Evolutionary conservation across 2,113 vertebrate species (phyloP), one percentile per base, ranked within the genome.

Genomic region (Turnix velox): DNA sequence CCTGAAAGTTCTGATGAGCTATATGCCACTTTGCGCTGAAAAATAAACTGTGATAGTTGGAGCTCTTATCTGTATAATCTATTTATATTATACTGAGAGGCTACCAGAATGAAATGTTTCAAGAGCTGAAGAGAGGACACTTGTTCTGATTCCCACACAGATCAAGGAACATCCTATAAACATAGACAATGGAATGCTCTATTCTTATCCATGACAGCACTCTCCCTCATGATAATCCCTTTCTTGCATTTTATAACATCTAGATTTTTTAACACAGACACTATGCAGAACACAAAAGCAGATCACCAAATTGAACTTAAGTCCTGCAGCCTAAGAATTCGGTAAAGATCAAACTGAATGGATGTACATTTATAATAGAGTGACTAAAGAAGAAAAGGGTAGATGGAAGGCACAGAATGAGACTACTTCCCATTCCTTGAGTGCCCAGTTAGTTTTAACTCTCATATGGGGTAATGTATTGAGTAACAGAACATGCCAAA

Each of bases 111-210:
- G 6, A 35, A 77, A 13, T 65, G 5, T 55, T 91, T 79, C 59
- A 58, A 48, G 33, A 66, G 10, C 31, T 61, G 40, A 75, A 43
- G 37, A 40, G n/a, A 57, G 14, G 24, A 65, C 20, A 82, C 45
- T 4, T 48, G 19, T 6, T 84, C 79, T 28, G n/a, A 33, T 4
- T 22, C n/a, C 23, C 30, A 30, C 40, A 27, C 13, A 57, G 16
- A 39, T 31, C 48, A 49, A 77, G 58, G n/a, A 81, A 58, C 22
- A 55, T 4, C 19, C 31, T 18, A 31, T 5, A 55, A 84, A 37
- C 57, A 61, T 0, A 1, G 57, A 23, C 0, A 0, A 51, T 9
- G 23, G 45, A 42, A 48, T 63, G 54, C 0, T 2, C 54, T 30
- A 4, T 9, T 74, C 68, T 62, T 40, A 62, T 57, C 45, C 33